These are phyloP conservation scores for Pristiophorus japonicus DNA, from an alignment of 2,113 vertebrate species.

Conservation along the genomic window DNA sequence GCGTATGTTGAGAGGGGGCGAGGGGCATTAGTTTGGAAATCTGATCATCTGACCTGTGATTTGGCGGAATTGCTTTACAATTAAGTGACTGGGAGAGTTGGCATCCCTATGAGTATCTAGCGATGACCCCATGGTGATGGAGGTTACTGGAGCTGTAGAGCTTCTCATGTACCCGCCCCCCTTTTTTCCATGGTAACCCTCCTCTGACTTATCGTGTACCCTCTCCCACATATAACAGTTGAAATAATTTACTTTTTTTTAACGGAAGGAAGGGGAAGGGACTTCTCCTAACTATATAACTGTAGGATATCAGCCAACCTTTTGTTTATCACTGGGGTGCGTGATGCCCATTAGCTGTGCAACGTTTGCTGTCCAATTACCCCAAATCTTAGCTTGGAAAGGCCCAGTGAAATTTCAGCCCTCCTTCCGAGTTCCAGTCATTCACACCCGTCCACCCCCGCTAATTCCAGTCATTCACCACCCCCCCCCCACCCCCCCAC, in stretches of 20 bases:
- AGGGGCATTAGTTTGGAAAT: conserved; percentile 10
- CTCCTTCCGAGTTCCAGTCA: neutral
- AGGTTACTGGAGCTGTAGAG: neutral
- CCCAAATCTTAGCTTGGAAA: neutral
- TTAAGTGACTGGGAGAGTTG: neutral
- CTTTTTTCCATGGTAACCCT: neutral
- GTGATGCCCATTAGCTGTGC: neutral
- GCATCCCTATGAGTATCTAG: neutral
- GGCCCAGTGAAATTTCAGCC: neutral
- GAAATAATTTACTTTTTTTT: neutral
- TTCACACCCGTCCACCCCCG: neutral
- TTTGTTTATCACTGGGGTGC: neutral
- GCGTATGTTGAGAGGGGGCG: neutral
- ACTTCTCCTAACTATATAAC: neutral
- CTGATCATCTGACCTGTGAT: conserved; percentile 12
- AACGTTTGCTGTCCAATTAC: neutral
- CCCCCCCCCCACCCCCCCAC: neutral
- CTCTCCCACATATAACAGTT: neutral
- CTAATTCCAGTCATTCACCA: neutral
- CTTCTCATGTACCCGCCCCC: neutral
- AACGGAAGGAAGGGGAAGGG: neutral
- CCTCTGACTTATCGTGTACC: neutral
- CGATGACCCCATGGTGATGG: too few species aligned
- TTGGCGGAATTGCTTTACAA: neutral
- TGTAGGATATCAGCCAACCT: neutral